Evolutionary conservation across 1,140 invertebrate species (phyloP).

Genomic region (Augochlora pura): DNA sequence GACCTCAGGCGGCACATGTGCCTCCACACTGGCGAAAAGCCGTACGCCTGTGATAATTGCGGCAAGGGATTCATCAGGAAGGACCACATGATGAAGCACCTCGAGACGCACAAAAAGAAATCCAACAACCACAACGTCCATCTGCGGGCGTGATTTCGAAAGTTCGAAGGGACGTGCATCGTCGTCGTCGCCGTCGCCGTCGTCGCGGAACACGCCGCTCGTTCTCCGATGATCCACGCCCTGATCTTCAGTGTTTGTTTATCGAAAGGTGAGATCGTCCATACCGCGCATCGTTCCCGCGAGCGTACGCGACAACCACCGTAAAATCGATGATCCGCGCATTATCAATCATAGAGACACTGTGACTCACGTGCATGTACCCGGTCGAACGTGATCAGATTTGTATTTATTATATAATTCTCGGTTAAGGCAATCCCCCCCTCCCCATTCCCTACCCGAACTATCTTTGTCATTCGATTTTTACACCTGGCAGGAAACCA

Average conservation of each 20-base stretch:
- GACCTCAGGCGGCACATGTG: slow-evolving; percentile 93
- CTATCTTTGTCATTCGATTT: background rate
- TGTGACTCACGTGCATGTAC: background rate
- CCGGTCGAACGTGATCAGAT: background rate
- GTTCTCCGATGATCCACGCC: background rate
- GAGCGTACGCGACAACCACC: background rate
- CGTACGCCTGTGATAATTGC: slow-evolving; percentile 90
- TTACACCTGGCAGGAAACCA: background rate
- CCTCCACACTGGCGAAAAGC: slow-evolving; percentile 90
- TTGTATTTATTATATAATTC: slow-evolving; percentile 28
- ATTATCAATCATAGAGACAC: slow-evolving; percentile 11
- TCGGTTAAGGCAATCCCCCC: background rate
- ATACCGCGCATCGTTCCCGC: background rate
- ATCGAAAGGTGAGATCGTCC: slow-evolving; percentile 27
- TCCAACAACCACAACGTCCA: slow-evolving; percentile 39
- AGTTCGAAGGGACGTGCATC: background rate
- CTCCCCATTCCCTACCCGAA: too few relatives aligned
- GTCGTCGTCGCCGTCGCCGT: too few relatives aligned
- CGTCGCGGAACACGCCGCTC: background rate
- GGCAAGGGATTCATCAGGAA: slow-evolving; percentile 95
- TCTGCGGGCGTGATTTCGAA: slow-evolving; percentile 33
- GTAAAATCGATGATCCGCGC: background rate
- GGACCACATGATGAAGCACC: slow-evolving; percentile 97
- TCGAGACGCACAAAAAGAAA: slow-evolving; percentile 89
- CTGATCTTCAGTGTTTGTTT: background rate